A percentile compares a stretch with the other conserved stretches of the same genome.
These are phyloP conservation scores for Phasianus colchicus DNA, from an alignment of 2,113 vertebrate species.

Conservation along the genomic window DNA sequence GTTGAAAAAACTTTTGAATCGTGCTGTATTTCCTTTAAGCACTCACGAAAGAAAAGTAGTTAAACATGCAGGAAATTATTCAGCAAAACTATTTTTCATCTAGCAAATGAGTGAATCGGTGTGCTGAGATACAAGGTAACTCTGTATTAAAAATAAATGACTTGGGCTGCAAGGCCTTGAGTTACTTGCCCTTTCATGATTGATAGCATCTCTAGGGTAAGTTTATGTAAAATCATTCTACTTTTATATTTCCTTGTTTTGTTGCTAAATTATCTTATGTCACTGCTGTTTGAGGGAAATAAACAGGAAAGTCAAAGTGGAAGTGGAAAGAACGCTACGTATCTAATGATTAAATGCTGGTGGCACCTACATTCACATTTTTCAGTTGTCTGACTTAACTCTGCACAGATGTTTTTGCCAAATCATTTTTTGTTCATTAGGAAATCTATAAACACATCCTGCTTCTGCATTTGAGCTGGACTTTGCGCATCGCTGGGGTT, in stretches of 20 bases:
- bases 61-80: neutral
- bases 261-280: neutral
- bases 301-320: neutral
- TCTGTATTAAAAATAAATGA: constrained; percentile 27
- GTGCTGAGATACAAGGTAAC: neutral
- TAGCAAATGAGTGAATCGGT: neutral
- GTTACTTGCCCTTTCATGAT: neutral
- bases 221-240: neutral
- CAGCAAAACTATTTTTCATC: neutral
- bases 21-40: neutral
- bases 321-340: neutral
- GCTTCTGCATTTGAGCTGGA: neutral
- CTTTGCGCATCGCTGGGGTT: neutral
- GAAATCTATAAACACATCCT: neutral
- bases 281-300: neutral
- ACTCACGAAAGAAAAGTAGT: neutral
- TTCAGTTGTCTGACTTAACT: neutral
- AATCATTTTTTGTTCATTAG: neutral
- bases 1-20: neutral
- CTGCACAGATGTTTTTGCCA: neutral
- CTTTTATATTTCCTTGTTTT: neutral
- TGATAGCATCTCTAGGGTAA: neutral
- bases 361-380: neutral
- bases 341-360: neutral
- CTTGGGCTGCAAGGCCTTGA: neutral